Conservation (phyloP, 2,888 invertebrate species). For the Exocentrus adspersus region DNA sequence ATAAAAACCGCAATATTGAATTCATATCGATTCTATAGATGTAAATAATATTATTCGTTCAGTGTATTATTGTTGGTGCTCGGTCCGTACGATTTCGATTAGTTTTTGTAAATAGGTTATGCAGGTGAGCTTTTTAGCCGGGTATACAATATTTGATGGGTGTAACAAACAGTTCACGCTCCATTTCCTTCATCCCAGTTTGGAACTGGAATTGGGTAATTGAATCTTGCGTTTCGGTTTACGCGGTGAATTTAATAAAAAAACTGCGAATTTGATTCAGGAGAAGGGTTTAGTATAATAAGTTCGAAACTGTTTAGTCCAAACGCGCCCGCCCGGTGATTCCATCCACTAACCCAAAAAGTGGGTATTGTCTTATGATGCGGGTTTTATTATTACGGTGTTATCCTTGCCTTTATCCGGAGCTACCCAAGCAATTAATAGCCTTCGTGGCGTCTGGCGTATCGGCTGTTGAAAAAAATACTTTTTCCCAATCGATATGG, state of each 20-base stretch:
- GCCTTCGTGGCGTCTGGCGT: neutral
- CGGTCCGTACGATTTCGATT: neutral
- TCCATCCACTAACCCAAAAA: neutral
- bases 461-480: neutral
- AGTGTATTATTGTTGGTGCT: too few species aligned
- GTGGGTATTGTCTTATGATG: constrained; percentile 3
- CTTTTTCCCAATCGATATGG: constrained; percentile 17
- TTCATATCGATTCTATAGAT: too few species aligned
- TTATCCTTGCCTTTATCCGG: neutral
- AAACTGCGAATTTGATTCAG: too few species aligned
- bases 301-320: too few species aligned
- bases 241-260: too few species aligned
- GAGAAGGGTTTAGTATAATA: too few species aligned
- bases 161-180: neutral
- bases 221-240: too few species aligned
- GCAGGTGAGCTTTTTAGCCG: neutral
- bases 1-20: too few species aligned
- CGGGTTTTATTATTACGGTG: neutral
- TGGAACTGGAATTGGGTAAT: neutral
- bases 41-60: too few species aligned
- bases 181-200: neutral
- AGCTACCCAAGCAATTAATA: constrained; percentile 2
- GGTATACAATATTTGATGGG: neutral
- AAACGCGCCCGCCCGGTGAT: too few species aligned
- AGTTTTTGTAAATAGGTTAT: neutral